Evolutionary conservation across 2,797 vertebrate species (phyloP).

Genomic region (Chaunax sp.): DNA sequence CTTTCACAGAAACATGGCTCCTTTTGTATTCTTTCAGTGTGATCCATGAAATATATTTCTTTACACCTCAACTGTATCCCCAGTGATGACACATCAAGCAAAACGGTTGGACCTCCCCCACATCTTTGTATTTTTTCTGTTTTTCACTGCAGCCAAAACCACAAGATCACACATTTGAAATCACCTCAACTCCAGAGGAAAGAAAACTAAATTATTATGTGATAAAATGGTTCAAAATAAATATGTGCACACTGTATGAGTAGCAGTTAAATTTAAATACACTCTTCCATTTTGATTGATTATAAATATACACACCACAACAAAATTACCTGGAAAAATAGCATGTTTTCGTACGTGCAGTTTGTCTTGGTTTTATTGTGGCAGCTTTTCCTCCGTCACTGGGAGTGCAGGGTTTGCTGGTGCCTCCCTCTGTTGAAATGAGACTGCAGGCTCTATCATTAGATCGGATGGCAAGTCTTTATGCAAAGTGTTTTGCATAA

Average conservation of each 20-base stretch:
- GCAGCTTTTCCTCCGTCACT: slow-evolving; percentile 83
- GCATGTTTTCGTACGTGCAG: slow-evolving; percentile 76
- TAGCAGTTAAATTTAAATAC: slow-evolving; percentile 47
- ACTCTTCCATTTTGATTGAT: slow-evolving; percentile 36
- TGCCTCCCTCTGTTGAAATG: slow-evolving; percentile 90
- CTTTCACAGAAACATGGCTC: not conserved
- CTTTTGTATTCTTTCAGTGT: slow-evolving; percentile 9
- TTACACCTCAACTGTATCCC: slow-evolving; percentile 31
- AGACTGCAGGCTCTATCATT: slow-evolving; percentile 97
- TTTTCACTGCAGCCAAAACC: slow-evolving; percentile 8
- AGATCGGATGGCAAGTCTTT: slow-evolving; percentile 99
- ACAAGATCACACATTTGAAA: slow-evolving; percentile 8
- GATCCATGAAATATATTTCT: slow-evolving; percentile 24
- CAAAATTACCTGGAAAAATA: slow-evolving; percentile 68
- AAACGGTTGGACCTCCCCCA: slow-evolving; percentile 18
- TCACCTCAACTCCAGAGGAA: not conserved
- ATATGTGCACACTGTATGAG: slow-evolving; percentile 21
- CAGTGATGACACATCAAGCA: slow-evolving; percentile 23
- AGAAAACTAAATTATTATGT: slow-evolving; percentile 10
- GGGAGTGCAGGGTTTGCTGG: slow-evolving; percentile 84
- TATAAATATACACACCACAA: slow-evolving; percentile 60
- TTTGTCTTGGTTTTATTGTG: slow-evolving; percentile 88
- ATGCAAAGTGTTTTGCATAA: slow-evolving; percentile 99
- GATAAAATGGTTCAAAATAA: slow-evolving; percentile 27
- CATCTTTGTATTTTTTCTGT: slow-evolving; percentile 8